Evolutionary conservation across 1,140 invertebrate genomes (phyloP), one percentile per base, ranked within the genome.

Genomic region (Bombus consobrinus): DNA sequence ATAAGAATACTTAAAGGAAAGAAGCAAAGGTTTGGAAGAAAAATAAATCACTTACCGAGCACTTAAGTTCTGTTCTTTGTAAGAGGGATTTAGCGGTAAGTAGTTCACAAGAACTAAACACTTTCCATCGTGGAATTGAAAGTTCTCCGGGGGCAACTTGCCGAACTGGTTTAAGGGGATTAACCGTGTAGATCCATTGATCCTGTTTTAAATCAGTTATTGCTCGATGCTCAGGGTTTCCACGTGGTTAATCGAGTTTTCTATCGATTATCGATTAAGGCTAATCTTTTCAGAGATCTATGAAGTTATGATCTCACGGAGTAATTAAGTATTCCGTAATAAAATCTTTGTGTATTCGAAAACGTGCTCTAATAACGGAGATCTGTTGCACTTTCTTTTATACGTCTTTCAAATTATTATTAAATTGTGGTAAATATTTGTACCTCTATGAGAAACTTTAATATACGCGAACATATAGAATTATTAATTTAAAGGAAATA

Each of bases 121-220:
- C 78, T 87, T 87, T 77, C 62, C 64, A 76, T 87, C 74, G 72
- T 72, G 73, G 87, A 25, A 57, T 83, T 83, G 76, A 71, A 47
- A 83, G 71, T 88, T 71, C 74, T 85, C 37, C 39, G 39, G 37
- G 74, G 81, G 87, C 69, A 85, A 88, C 78, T 88, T 88, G 15
- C 73, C 15, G 68, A 88, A 88, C 81, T 83, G 76, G 87, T 80
- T 90, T 91, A 92, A 93, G 86, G 80, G 86, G 92, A 93, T 93
- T 93, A 93, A 88, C 91, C 79, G 85, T 89, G 93, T 92, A 89
- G 89, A 90, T 79, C 80, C 90, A 92, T 93, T 88, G 89, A 91
- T 92, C 84, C 80, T 41, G 77, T 85, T 76, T 93, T 88, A 91
- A 92, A 82, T 90, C 83, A 88, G 87, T 92, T 92, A 92, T 93